phyloP scores from a whole-genome alignment of 2,113 vertebrate genomes.

The Climacteris rufus region DNA sequence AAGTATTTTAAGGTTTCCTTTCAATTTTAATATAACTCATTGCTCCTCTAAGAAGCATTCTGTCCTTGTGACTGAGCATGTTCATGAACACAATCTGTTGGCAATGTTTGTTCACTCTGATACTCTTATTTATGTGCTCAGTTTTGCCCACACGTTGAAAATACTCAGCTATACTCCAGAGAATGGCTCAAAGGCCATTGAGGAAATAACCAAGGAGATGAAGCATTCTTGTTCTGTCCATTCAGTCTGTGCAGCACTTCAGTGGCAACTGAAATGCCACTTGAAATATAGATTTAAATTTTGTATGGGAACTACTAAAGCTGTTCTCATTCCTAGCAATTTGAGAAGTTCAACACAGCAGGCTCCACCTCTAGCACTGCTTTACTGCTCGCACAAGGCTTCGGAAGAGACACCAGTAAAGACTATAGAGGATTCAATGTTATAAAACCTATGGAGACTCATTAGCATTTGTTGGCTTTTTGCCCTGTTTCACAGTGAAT shows the following conservation, averaged over 20 bases:
- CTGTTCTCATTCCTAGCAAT: neutral
- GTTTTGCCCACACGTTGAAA: neutral
- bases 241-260: neutral
- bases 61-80: neutral
- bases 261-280: neutral
- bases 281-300: neutral
- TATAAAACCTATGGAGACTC: neutral
- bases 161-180: neutral
- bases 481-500: neutral
- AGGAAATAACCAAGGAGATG: neutral
- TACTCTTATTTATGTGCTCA: neutral
- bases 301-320: neutral
- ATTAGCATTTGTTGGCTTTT: neutral
- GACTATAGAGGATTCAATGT: neutral
- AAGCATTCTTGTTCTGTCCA: neutral
- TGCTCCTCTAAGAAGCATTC: neutral
- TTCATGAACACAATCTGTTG: neutral
- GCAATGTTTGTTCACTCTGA: neutral
- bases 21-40: neutral
- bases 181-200: neutral
- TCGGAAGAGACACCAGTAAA: neutral
- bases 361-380: neutral
- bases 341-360: neutral
- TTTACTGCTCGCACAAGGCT: neutral
- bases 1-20: neutral